These are phyloP conservation scores for Hypotaenidia philippensis DNA, from an alignment of 2,797 vertebrate species.

Conservation along the genomic window DNA sequence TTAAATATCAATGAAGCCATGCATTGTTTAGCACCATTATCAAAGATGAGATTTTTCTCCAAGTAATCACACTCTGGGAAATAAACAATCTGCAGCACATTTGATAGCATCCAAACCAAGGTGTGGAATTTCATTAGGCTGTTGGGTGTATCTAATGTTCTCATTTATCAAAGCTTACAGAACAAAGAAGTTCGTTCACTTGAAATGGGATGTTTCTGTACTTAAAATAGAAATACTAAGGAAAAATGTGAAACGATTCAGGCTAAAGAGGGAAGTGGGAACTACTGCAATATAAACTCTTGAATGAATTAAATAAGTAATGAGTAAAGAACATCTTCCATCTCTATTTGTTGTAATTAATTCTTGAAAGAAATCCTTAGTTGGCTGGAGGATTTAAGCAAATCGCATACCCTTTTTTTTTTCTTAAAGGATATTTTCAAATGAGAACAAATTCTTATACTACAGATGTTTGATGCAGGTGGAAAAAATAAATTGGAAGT, in stretches of 20 bases:
- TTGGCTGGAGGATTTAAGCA: not conserved
- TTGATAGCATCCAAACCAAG: conserved; percentile 39
- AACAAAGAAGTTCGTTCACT: not conserved
- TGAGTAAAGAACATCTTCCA: not conserved
- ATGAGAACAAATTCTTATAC: not conserved
- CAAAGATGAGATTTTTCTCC: conserved; percentile 40
- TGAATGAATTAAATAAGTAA: conserved; percentile 10
- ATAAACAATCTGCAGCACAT: conserved; percentile 53
- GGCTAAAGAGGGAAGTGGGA: not conserved
- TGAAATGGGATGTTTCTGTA: not conserved
- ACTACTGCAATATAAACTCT: not conserved
- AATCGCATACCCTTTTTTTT: not conserved
- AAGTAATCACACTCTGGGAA: conserved; percentile 59
- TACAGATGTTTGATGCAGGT: not conserved
- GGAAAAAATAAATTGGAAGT: not conserved
- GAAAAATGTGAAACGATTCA: not conserved
- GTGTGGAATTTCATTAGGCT: conserved; percentile 59
- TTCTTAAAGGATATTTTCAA: not conserved
- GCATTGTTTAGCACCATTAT: conserved; percentile 59
- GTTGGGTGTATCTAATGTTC: conserved; percentile 12
- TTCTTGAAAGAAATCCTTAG: not conserved
- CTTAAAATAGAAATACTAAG: conserved; percentile 25
- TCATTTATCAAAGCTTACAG: conserved; percentile 64
- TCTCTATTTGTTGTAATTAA: not conserved
- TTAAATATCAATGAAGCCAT: conserved; percentile 73